Conservation (phyloP, 1,140 invertebrate genomes). For the Lucilia cuprina region DNA sequence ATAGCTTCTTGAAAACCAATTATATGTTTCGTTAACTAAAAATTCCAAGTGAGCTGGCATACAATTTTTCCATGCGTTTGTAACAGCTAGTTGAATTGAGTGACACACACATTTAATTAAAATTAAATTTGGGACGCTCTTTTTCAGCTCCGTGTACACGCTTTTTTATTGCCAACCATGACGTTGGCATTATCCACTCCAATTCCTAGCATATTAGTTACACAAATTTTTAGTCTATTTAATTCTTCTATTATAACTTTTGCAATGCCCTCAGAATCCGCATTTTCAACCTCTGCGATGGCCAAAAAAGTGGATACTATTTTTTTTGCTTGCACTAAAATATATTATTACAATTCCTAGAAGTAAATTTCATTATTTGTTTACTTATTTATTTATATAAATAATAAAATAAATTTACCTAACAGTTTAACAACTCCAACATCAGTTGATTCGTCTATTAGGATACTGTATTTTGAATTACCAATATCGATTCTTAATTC, state of each 20-base stretch:
- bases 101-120: slow-evolving; percentile 37
- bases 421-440: slow-evolving; percentile 54
- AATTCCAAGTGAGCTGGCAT: slow-evolving; percentile 27
- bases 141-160: slow-evolving; percentile 28
- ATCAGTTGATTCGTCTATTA: slow-evolving; percentile 63
- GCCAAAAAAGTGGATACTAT: neutral
- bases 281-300: neutral
- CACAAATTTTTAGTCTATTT: neutral
- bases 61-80: slow-evolving; percentile 18
- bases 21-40: slow-evolving; percentile 33
- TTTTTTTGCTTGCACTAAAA: neutral
- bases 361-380: neutral
- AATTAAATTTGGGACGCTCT: slow-evolving; percentile 16
- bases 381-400: slow-evolving; percentile 50
- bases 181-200: too few relatives aligned
- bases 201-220: too few relatives aligned
- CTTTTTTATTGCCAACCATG: neutral
- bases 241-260: slow-evolving; percentile 36
- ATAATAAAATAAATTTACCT: slow-evolving; percentile 49
- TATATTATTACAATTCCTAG: neutral
- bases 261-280: neutral
- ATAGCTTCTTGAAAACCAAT: slow-evolving; percentile 35
- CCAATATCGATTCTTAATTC: slow-evolving; percentile 51
- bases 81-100: slow-evolving; percentile 36
- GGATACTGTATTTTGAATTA: slow-evolving; percentile 53